Conservation (phyloP, 2,113 vertebrate species). For the Clarias batrachus region DNA sequence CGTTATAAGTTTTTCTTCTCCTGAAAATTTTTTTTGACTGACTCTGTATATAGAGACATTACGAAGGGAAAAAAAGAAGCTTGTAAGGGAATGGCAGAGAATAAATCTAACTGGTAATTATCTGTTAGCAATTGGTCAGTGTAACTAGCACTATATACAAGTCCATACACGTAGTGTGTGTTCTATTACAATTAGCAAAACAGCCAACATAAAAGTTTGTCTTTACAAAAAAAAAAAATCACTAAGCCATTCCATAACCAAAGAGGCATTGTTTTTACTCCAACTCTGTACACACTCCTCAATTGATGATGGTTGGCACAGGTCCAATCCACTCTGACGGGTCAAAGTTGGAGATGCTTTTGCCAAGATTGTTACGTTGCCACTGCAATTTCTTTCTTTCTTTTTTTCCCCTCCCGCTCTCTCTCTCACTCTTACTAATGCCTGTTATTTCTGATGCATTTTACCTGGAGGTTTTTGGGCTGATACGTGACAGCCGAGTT, state of each 20-base stretch:
- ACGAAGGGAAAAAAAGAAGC: background rate
- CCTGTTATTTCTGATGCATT: conserved; percentile 41
- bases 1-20: too few relatives aligned
- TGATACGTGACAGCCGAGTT: conserved; percentile 17
- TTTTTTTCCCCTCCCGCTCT: background rate
- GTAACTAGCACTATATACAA: background rate
- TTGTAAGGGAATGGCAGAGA: background rate
- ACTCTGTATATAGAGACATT: background rate
- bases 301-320: background rate
- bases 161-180: background rate
- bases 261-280: background rate
- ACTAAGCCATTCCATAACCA: background rate
- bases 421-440: background rate
- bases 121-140: background rate
- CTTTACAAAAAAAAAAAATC: background rate
- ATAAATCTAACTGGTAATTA: background rate
- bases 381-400: background rate
- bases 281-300: background rate
- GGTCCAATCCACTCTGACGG: background rate
- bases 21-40: too few relatives aligned
- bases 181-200: background rate
- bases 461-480: background rate
- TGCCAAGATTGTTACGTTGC: background rate
- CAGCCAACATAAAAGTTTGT: too few relatives aligned
- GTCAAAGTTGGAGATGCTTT: background rate